Evolutionary conservation across 2,113 vertebrate genomes (phyloP).

Genomic region (Nanorana parkeri): DNA sequence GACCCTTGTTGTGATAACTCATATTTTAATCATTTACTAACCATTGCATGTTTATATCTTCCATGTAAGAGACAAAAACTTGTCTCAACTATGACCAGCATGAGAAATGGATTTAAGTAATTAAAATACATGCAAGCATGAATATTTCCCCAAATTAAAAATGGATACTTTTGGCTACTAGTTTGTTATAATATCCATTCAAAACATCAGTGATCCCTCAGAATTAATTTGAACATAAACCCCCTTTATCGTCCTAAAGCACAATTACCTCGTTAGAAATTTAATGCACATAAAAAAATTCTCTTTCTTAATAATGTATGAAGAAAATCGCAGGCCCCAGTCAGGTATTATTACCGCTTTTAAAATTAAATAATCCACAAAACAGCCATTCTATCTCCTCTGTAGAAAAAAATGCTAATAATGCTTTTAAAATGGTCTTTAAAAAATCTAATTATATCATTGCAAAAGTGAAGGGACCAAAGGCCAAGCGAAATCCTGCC

Average conservation of each 20-base stretch:
- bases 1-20: too few species aligned
- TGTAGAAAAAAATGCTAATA: constrained; percentile 85
- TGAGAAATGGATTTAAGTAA: background rate
- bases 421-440: constrained; percentile 95
- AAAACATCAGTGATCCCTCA: constrained; percentile 32
- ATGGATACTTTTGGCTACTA: background rate
- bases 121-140: background rate
- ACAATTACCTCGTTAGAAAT: constrained; percentile 72
- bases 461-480: constrained; percentile 90
- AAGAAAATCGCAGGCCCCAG: constrained; percentile 77
- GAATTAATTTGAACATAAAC: constrained; percentile 52
- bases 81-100: too few species aligned
- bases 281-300: constrained; percentile 68
- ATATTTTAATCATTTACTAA: too few species aligned
- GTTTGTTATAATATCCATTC: constrained; percentile 34
- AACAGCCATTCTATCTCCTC: constrained; percentile 84
- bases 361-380: constrained; percentile 85
- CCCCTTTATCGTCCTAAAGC: constrained; percentile 34
- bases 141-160: background rate
- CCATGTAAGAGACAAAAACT: too few species aligned
- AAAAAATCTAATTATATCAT: constrained; percentile 95
- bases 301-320: constrained; percentile 80
- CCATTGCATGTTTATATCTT: too few species aligned
- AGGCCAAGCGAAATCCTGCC: constrained; percentile 91
- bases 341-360: constrained; percentile 82